Evolutionary conservation across 2,888 invertebrate species (phyloP), one percentile per base, ranked within the genome.

Genomic region (Apamea sordens): DNA sequence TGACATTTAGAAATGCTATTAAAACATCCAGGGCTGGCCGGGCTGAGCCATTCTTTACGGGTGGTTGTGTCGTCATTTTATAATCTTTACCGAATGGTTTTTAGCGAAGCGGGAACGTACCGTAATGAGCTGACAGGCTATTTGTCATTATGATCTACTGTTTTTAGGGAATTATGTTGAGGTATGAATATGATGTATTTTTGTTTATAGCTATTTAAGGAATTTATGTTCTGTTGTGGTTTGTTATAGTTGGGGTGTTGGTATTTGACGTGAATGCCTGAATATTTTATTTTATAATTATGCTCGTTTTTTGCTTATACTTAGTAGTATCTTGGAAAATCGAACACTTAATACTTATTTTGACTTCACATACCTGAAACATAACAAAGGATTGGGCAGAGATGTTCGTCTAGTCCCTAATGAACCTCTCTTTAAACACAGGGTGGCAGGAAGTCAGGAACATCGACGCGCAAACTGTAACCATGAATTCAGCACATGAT

Each of bases 1-100:
- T 93, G 93, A 92, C 93, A 93, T 92, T 93, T 92, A 91, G 91
- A 91, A 92, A 91, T 87, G 92, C 92, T 91, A 92, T 92, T 90
- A 92, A 90, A 92, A 89, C 87, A 91, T 89, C 85, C 81, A 78
- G 69, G 77, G 81, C 80, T 70, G 70, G 50, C 50, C 44, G 56
- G 69, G 70, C 56, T 36, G 18, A 77, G 82, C 78, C 77, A 79
- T 86, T 87, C 73, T 79, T 79, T 85, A 85, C 59, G 47, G 80
- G 50, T 70, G 69, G 77, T 73, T 76, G 76, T 78, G 61, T 77
- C 77, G 59, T 69, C 61, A 73, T 63, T 81, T 87, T 87, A 87
- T 84, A 80, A 89, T 80, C 68, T 85, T 81, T 80, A 87, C 86
- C 89, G 41, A 89, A 85, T 83, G 74, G 65, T 79, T 78, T 69